A percentile compares a stretch with the other conserved stretches of the same genome.
Evolutionary conservation across 2,113 vertebrate species (phyloP).

Genomic region (Trematocara zebra): DNA sequence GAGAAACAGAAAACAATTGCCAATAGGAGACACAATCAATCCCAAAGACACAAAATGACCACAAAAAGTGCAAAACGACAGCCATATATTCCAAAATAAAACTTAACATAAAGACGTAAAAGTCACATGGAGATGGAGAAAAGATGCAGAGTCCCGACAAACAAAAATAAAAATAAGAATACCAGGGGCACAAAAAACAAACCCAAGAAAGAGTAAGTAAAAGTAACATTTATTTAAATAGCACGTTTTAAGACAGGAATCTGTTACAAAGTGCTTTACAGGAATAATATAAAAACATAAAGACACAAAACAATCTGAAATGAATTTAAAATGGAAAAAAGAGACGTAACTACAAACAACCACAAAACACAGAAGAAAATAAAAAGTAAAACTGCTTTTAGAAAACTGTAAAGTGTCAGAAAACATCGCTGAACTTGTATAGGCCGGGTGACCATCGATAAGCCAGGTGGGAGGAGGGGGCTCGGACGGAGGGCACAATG

Average conservation of each 20-base stretch:
- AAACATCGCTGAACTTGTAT: background rate
- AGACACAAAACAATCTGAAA: background rate
- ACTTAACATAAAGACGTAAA: fast-evolving
- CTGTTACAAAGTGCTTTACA: background rate
- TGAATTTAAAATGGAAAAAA: background rate
- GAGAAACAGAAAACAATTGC: background rate
- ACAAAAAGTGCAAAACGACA: background rate
- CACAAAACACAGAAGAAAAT: background rate
- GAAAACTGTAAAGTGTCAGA: background rate
- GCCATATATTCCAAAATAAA: background rate
- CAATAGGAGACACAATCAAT: background rate
- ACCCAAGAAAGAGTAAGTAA: background rate
- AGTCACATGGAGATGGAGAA: background rate
- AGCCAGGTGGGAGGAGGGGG: too few relatives aligned
- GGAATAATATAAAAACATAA: background rate
- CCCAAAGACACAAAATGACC: background rate
- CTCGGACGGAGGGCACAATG: too few relatives aligned
- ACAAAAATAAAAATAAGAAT: background rate
- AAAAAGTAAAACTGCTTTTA: background rate
- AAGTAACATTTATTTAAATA: background rate
- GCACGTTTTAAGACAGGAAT: background rate
- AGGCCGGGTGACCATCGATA: too few relatives aligned
- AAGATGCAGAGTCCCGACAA: background rate
- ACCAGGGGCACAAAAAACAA: background rate
- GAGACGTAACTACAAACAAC: background rate